Evolutionary conservation across 1,140 invertebrate genomes (phyloP).

Genomic region (Caenorhabditis latens): DNA sequence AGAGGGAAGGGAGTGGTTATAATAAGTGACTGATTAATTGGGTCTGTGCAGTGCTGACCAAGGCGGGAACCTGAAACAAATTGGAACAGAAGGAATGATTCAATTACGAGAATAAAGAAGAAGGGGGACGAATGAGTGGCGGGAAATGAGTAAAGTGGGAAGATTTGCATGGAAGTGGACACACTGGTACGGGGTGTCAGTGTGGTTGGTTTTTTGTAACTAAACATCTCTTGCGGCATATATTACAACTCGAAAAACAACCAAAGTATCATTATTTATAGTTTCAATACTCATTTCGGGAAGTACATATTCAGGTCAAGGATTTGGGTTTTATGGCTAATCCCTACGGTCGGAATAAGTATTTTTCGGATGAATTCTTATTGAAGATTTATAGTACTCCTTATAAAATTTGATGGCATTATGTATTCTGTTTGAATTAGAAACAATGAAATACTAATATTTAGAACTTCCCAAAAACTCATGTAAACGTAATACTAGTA

Average conservation of each 20-base stretch:
- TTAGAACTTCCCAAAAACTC: background rate
- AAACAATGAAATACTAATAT: background rate
- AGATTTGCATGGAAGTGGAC: constrained; percentile 7
- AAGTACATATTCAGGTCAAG: constrained; percentile 15
- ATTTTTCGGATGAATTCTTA: too few species aligned
- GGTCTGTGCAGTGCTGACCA: background rate
- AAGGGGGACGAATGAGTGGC: background rate
- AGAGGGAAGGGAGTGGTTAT: constrained; percentile 18
- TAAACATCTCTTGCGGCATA: background rate
- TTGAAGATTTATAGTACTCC: too few species aligned
- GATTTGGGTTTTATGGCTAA: constrained; percentile 21
- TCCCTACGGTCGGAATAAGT: background rate
- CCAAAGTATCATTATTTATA: background rate
- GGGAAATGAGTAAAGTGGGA: background rate
- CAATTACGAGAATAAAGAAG: constrained; percentile 34
- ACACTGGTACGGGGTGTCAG: constrained; percentile 4
- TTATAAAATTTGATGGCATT: too few species aligned
- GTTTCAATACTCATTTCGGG: background rate
- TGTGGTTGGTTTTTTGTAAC: background rate
- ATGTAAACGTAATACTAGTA: background rate
- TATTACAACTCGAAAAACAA: background rate
- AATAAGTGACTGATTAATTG: constrained; percentile 52
- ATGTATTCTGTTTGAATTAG: background rate
- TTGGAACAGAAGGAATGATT: constrained; percentile 45
- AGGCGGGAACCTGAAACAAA: constrained; percentile 12